These are phyloP conservation scores for Fukomys damarensis DNA, from an alignment of 2,113 vertebrate genomes.

Conservation along the genomic window DNA sequence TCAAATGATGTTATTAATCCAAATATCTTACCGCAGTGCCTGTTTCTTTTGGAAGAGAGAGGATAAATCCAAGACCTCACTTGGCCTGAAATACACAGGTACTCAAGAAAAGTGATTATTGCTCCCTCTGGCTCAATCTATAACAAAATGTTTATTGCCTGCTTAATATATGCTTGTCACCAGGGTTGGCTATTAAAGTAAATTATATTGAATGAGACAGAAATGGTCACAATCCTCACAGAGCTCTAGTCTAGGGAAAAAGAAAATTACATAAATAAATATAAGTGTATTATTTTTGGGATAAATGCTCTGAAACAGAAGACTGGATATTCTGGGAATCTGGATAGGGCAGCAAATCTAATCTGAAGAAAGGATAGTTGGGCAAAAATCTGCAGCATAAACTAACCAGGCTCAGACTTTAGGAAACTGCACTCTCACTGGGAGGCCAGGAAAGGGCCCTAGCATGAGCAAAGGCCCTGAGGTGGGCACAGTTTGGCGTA, in stretches of 20 bases:
- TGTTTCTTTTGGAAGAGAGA: conserved; percentile 74
- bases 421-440: not conserved
- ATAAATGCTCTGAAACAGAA: not conserved
- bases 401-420: not conserved
- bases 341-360: not conserved
- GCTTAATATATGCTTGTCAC: conserved; percentile 47
- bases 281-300: not conserved
- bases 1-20: conserved; percentile 67
- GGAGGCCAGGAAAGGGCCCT: not conserved
- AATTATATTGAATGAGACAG: conserved; percentile 55
- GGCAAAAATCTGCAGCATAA: not conserved
- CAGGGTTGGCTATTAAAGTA: conserved; percentile 25
- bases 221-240: conserved; percentile 27
- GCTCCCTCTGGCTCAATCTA: conserved; percentile 66
- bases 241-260: not conserved
- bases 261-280: conserved; percentile 5
- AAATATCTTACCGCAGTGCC: conserved; percentile 58
- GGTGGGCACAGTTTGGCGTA: not conserved
- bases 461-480: not conserved
- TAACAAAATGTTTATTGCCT: conserved; percentile 63
- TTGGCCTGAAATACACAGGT: conserved; percentile 72
- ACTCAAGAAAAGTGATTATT: conserved; percentile 72
- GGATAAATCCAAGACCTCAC: conserved; percentile 54
- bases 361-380: not conserved
- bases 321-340: not conserved